Percentiles rank a stretch among this genome's conserved stretches.
Conservation (phyloP, 2,797 vertebrate species). For the Mormyrus hasselquistii region DNA sequence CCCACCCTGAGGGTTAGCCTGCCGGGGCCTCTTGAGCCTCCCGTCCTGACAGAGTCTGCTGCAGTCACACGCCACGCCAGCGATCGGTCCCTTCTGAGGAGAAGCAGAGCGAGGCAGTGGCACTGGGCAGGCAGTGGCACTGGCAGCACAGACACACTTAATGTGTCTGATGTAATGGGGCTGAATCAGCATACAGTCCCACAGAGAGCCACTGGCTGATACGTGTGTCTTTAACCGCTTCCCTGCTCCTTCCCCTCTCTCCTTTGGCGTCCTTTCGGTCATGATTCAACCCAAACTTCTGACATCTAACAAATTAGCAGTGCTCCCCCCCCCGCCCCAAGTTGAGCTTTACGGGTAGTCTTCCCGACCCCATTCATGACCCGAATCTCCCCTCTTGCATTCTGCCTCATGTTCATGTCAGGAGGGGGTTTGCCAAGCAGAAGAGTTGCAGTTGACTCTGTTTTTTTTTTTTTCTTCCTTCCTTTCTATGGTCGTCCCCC, state of each 20-base stretch:
- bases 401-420: neutral
- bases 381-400: neutral
- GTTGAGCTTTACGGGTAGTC: neutral
- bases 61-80: slow-evolving; percentile 56
- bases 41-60: slow-evolving; percentile 29
- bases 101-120: slow-evolving; percentile 58
- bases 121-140: slow-evolving; percentile 51
- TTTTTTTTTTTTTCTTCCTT: slow-evolving; percentile 35
- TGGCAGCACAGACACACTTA: slow-evolving; percentile 67
- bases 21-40: slow-evolving; percentile 23
- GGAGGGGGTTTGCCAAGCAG: slow-evolving; percentile 21
- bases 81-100: slow-evolving; percentile 68
- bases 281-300: neutral
- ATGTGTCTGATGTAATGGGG: slow-evolving; percentile 76
- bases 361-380: neutral
- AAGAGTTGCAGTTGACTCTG: slow-evolving; percentile 19
- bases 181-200: slow-evolving; percentile 81
- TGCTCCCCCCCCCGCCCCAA: neutral
- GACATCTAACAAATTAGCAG: neutral
- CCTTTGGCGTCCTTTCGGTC: neutral
- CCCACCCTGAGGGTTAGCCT: neutral
- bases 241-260: slow-evolving; percentile 47
- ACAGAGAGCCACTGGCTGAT: slow-evolving; percentile 72
- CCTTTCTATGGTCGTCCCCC: slow-evolving; percentile 33
- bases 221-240: slow-evolving; percentile 78